A percentile compares a stretch with the other conserved stretches of the same genome.
Evolutionary conservation across 1,140 invertebrate species (phyloP).

Genomic region (Macrocentrus cingulum): DNA sequence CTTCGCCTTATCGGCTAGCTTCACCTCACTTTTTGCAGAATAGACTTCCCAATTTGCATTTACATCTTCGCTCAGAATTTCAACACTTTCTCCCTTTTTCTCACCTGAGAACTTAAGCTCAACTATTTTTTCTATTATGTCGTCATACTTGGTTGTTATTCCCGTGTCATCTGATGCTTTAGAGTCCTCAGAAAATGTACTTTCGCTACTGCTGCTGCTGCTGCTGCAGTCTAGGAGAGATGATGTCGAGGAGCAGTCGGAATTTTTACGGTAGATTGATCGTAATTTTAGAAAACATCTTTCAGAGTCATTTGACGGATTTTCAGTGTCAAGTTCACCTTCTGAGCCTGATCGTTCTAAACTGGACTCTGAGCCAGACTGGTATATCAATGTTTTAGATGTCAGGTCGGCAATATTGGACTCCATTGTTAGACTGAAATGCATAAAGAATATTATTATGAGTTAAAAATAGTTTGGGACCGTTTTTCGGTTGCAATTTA

Average conservation of each 20-base stretch:
- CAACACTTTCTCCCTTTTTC: background rate
- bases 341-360: conserved; percentile 17
- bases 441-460: conserved; percentile 2
- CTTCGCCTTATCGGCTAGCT: background rate
- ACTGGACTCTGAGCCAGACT: conserved; percentile 12
- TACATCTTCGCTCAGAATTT: conserved; percentile 10
- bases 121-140: conserved; percentile 35
- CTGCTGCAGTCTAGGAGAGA: background rate
- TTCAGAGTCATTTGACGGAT: background rate
- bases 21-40: conserved; percentile 1
- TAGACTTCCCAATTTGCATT: conserved; percentile 19
- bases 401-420: conserved; percentile 10
- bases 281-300: background rate
- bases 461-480: no score
- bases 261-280: background rate
- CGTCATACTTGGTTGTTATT: conserved; percentile 26
- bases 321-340: conserved; percentile 5
- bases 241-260: conserved; percentile 8
- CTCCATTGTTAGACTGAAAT: conserved; percentile 11
- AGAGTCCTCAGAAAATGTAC: conserved; percentile 7
- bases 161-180: conserved; percentile 12
- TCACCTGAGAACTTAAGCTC: conserved; percentile 25
- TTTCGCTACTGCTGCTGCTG: no score
- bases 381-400: background rate
- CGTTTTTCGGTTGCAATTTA: no score